phyloP scores from a whole-genome alignment of 1,140 invertebrate species.

The Trinorchestia longiramus region DNA sequence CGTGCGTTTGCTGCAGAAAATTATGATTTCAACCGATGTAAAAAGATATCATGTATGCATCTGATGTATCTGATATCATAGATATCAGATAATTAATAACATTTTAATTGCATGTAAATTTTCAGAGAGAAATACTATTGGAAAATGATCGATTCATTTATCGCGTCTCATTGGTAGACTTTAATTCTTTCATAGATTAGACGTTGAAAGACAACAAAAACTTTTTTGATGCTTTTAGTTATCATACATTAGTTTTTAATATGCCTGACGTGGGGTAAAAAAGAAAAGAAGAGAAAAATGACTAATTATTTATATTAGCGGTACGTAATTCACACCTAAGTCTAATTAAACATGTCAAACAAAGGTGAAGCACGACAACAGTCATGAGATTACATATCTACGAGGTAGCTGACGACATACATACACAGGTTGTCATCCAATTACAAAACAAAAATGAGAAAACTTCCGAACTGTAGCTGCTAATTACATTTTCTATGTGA shows the following conservation, averaged over 20 bases:
- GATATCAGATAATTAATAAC: neutral
- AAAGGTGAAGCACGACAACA: neutral
- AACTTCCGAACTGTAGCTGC: neutral
- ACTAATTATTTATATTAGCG: neutral
- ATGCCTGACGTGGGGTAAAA: neutral
- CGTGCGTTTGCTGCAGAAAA: neutral
- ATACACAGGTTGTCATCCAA: neutral
- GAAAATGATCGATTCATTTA: too few relatives aligned
- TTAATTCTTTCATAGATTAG: too few relatives aligned
- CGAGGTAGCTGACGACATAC: neutral
- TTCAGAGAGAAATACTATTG: neutral
- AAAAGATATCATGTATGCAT: too few relatives aligned
- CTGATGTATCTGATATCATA: too few relatives aligned
- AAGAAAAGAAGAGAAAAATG: neutral
- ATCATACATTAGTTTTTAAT: neutral
- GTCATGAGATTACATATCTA: neutral
- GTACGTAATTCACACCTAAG: neutral
- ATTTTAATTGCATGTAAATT: neutral
- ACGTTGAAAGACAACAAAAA: neutral
- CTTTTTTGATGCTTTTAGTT: neutral
- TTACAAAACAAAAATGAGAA: neutral
- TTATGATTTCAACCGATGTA: too few relatives aligned
- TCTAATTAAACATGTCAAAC: neutral
- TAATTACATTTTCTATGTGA: neutral
- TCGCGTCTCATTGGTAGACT: too few relatives aligned